Conservation (phyloP, 1,140 invertebrate species). For the Scaptomyza pallida region DNA sequence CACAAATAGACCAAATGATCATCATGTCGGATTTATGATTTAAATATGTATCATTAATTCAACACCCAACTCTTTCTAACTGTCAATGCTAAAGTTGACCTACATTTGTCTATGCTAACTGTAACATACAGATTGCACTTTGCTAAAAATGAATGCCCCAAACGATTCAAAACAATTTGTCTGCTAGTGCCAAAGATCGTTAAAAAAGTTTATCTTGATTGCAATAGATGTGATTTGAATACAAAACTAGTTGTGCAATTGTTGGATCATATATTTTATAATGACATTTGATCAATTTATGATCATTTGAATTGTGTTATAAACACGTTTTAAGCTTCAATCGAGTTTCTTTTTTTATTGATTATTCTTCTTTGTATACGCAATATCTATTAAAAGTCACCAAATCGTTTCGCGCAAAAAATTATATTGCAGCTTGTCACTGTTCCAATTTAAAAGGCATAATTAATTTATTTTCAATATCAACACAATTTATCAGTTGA, state of each 20-base stretch:
- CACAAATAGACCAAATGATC: background rate
- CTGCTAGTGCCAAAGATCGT: constrained; percentile 13
- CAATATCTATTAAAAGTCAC: background rate
- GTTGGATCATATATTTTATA: constrained; percentile 8
- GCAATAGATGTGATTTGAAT: constrained; percentile 11
- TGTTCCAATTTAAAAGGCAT: constrained; percentile 58
- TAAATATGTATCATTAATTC: background rate
- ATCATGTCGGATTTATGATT: background rate
- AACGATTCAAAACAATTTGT: constrained; percentile 24
- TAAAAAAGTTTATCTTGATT: constrained; percentile 22
- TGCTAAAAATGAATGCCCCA: constrained; percentile 18
- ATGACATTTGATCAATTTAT: constrained; percentile 16
- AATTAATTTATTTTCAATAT: constrained; percentile 83
- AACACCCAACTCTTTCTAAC: background rate
- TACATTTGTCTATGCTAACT: constrained; percentile 34
- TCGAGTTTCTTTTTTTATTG: background rate
- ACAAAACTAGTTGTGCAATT: constrained; percentile 28
- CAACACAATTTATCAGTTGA: constrained; percentile 81
- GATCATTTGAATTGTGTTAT: constrained; percentile 20
- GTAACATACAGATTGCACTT: constrained; percentile 8
- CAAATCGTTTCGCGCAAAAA: constrained; percentile 1
- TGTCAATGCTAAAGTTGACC: constrained; percentile 23
- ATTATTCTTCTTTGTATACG: background rate
- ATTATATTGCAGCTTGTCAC: constrained; percentile 1
- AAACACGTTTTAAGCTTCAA: background rate